Conservation (phyloP, 2,888 invertebrate genomes). For the Parochlus steinenii region DNA sequence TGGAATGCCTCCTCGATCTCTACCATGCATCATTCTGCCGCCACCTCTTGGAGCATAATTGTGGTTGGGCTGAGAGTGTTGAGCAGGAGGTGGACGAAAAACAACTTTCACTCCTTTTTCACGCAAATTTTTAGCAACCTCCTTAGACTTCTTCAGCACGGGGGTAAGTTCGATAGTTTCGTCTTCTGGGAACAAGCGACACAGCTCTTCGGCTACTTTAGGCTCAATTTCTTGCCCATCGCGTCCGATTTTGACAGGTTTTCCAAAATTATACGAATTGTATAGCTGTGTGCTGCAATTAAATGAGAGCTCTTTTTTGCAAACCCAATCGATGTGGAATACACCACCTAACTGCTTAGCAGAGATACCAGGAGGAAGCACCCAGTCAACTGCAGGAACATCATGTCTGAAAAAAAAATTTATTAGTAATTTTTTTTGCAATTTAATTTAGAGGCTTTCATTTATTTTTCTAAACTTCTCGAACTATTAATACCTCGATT, state of each 20-base stretch:
- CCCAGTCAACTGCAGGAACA: slow-evolving; percentile 83
- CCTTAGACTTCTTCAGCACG: slow-evolving; percentile 69
- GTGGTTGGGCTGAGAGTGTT: slow-evolving; percentile 21
- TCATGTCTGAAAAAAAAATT: too few species aligned
- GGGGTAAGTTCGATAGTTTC: slow-evolving; percentile 80
- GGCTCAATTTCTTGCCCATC: slow-evolving; percentile 98
- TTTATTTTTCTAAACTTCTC: too few species aligned
- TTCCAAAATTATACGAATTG: slow-evolving; percentile 97
- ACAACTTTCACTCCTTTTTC: slow-evolving; percentile 34
- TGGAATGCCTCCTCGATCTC: slow-evolving; percentile 25
- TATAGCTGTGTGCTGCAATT: slow-evolving; percentile 81
- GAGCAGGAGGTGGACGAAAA: slow-evolving; percentile 26
- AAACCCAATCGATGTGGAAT: slow-evolving; percentile 95
- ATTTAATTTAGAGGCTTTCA: too few species aligned
- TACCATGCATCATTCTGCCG: slow-evolving; percentile 25
- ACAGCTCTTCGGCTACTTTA: slow-evolving; percentile 84
- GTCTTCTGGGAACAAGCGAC: slow-evolving; percentile 81
- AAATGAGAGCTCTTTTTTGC: slow-evolving; percentile 85
- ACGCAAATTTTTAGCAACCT: slow-evolving; percentile 50
- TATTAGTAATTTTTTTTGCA: too few species aligned
- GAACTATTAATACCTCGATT: too few species aligned
- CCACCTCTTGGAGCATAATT: slow-evolving; percentile 20
- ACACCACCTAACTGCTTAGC: slow-evolving; percentile 89
- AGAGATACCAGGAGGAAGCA: slow-evolving; percentile 80
- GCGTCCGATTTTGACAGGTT: slow-evolving; percentile 96